Conservation (phyloP, 2,888 invertebrate species). For the Caenorhabditis sp. region DNA sequence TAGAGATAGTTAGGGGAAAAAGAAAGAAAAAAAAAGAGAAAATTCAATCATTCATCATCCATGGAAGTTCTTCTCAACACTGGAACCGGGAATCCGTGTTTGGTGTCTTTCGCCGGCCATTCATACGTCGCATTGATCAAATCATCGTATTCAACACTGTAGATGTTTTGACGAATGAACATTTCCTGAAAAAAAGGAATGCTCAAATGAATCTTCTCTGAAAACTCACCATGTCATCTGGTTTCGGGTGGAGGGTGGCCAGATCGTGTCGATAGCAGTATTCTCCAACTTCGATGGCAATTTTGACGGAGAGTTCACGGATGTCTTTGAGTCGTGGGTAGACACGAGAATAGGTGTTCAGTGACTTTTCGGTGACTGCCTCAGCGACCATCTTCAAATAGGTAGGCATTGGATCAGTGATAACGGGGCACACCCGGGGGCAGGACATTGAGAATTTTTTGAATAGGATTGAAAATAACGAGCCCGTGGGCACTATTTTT, state of each 20-base stretch:
- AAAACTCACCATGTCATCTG: conserved; percentile 72
- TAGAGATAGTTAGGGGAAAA: conserved; percentile 2
- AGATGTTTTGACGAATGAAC: conserved; percentile 73
- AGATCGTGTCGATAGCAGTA: conserved; percentile 79
- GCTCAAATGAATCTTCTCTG: neutral
- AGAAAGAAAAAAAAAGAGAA: neutral
- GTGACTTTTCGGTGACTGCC: conserved; percentile 82
- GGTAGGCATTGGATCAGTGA: too few relatives aligned
- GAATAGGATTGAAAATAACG: too few relatives aligned
- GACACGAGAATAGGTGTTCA: conserved; percentile 82
- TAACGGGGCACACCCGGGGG: too few relatives aligned
- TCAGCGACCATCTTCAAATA: conserved; percentile 79
- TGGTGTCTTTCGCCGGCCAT: conserved; percentile 72
- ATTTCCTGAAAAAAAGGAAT: conserved; percentile 61
- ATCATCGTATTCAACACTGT: conserved; percentile 73
- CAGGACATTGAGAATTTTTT: too few relatives aligned
- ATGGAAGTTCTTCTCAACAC: conserved; percentile 64
- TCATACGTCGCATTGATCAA: conserved; percentile 73
- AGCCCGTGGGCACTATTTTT: too few relatives aligned
- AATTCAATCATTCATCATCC: conserved; percentile 60
- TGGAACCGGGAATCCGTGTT: conserved; percentile 68
- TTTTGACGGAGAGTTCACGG: conserved; percentile 84
- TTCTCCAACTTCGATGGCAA: conserved; percentile 73
- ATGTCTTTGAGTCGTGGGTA: conserved; percentile 89
- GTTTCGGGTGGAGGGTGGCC: conserved; percentile 75